Base-by-base conservation (phyloP, 1,140 invertebrate species). In the Drosophila repletoides region DNA sequence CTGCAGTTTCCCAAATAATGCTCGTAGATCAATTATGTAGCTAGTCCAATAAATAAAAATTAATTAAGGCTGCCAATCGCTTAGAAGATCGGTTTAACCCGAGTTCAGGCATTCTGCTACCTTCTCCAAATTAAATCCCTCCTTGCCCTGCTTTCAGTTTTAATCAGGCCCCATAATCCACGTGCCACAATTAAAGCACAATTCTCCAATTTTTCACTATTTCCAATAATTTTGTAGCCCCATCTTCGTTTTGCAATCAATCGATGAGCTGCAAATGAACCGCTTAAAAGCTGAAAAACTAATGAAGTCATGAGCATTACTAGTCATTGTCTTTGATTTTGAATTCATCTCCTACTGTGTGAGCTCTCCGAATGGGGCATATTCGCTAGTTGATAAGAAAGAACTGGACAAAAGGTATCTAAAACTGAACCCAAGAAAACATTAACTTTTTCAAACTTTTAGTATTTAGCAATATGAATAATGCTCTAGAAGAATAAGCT, bases 281-380 rank as follows among this genome's bases (percentile, higher is more conserved):
- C 43, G 15, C 21, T 48, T 28, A 48, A 48, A n/a, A 17, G 14
- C 21, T 36, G 9, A 26, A 59, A 10, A 40, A 10, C 24, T 43
- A 63, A 63, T 63, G 59, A 63, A 53, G 36, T 43, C 36, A 34
- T 53, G n/a, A 63, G 28, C 49, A 33, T 48, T 56, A 22, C 49
- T 26, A 21, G 22, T 36, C 45, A 51, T 40, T 31, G 19, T 26
- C 17, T 19, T 36, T 58, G 22, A 41, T 58, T 48, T 43, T 33
- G 19, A 12, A 0, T 4, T 28, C 17, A 1, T 5, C 6, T n/a
- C 36, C 22, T 36, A 19, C 43, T 7, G 17, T 26, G 40, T 7
- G 1, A 5, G 6, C 12, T 10, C 19, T 29, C 9, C 29, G 6
- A 36, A 7, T 10, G 6, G 7, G 10, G 49, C 17, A 38, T 22